Evolutionary conservation across 1,140 invertebrate genomes (phyloP), one percentile per base, ranked within the genome.

Genomic region (Heliconius hermathena): DNA sequence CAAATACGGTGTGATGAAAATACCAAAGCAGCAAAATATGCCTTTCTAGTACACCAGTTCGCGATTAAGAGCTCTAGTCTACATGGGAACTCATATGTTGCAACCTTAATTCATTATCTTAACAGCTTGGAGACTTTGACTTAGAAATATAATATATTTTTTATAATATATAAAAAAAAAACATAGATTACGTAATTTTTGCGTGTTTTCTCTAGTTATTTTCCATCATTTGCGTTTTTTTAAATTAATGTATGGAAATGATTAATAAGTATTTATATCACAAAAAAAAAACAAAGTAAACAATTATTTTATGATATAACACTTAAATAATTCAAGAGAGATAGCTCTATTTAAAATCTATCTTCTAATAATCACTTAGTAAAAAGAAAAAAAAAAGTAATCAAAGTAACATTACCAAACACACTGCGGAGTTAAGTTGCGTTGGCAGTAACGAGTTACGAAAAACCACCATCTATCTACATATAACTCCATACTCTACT

Each of bases 401-500:
- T 93, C 90, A 85, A 91, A 60, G 86, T 89, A 90, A 90, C 86
- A 90, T 94, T 93, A 92, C 92, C 90, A 91, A 93, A 94, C 88
- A 92, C 91, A 91, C 91, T 91, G 90, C 89, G 86, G 89, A 90
- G 89, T 91, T 91, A 90, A 92, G 89, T 93, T 93, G 91, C 90
- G 88, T 89, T 90, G 89, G n/a, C 81, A 86, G 86, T 86, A 84
- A 84, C 83, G 87, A 89, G 87, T 91, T 88, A 90, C 87, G 90
- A 90, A 92, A 3, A 11, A 13, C 33, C 3, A 46, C 41, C 41
- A 4, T 46, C 49, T 52, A 52, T 20, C 41, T 46, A 46, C 11
- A 46, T 36, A 36, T 36, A 36, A 6, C 6, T 6, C 33, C 33
- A 8, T 36, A 36, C 33, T 36, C 33, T 8, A 46, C 13, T 46